Conservation (phyloP, 2,797 vertebrate species). For the Lagocephalus sceleratus region DNA sequence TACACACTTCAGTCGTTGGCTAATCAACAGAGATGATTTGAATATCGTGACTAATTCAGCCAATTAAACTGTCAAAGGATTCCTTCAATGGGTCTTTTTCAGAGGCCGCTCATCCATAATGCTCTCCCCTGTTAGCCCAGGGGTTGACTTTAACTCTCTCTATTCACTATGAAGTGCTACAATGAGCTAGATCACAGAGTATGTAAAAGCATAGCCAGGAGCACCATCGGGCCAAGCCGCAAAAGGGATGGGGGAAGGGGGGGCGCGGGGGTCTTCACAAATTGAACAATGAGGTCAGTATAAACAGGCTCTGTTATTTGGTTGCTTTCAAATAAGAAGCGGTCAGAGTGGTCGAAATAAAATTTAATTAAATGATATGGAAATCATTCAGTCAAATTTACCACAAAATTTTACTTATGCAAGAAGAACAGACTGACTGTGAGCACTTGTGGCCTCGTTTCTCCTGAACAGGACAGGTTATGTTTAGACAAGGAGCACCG, state of each 20-base stretch:
- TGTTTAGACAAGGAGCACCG: conserved; percentile 4
- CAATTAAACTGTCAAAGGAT: conserved; percentile 73
- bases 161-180: conserved; percentile 64
- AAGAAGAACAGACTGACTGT: not conserved
- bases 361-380: conserved; percentile 39
- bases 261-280: conserved; percentile 49
- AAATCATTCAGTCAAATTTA: conserved; percentile 30
- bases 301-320: conserved; percentile 55
- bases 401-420: not conserved
- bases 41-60: conserved; percentile 75
- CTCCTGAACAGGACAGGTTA: conserved; percentile 15
- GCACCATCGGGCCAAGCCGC: conserved; percentile 50
- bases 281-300: conserved; percentile 62
- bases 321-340: conserved; percentile 43
- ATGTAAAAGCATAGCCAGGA: conserved; percentile 63
- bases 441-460: conserved; percentile 1
- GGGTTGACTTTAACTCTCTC: conserved; percentile 63
- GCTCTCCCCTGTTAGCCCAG: conserved; percentile 58
- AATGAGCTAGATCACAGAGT: conserved; percentile 67
- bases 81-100: conserved; percentile 62
- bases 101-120: conserved; percentile 71
- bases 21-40: conserved; percentile 64
- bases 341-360: conserved; percentile 38
- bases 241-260: conserved; percentile 26
- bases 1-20: conserved; percentile 68